Percentiles rank a stretch among this genome's conserved stretches.
phyloP scores from a whole-genome alignment of 2,888 invertebrate species.

The Agrotis clavis region DNA sequence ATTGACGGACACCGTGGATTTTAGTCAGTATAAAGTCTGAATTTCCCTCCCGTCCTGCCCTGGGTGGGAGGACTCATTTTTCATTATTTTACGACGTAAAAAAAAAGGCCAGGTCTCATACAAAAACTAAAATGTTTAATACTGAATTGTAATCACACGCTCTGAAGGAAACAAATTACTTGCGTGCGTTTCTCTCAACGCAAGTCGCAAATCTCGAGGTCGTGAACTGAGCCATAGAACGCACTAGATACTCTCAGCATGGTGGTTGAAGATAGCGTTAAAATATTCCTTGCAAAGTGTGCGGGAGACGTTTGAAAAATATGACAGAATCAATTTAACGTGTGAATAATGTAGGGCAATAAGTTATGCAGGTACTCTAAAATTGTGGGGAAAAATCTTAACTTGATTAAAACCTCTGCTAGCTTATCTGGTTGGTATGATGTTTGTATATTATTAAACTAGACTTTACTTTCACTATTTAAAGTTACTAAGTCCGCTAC shows the following conservation, averaged over 20 bases:
- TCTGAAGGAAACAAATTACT: neutral
- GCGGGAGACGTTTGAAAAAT: conserved; percentile 32
- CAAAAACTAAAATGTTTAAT: too few relatives aligned
- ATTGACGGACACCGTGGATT: too few relatives aligned
- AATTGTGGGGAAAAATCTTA: neutral
- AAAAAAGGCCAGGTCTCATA: too few relatives aligned
- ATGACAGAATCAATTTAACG: conserved; percentile 34
- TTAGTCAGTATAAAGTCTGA: too few relatives aligned
- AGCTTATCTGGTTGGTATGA: neutral
- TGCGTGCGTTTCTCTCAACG: neutral
- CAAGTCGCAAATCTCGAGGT: neutral
- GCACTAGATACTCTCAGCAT: conserved; percentile 10
- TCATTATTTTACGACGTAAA: too few relatives aligned
- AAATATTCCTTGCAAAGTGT: conserved; percentile 6
- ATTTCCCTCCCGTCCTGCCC: too few relatives aligned
- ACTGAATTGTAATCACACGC: too few relatives aligned
- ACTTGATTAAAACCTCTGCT: neutral
- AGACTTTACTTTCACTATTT: neutral
- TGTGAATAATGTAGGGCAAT: conserved; percentile 7
- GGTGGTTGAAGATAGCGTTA: neutral
- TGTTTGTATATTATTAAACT: neutral
- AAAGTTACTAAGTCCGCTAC: too few relatives aligned
- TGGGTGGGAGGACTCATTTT: too few relatives aligned
- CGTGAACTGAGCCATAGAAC: neutral
- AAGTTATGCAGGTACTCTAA: neutral